Percentiles rank a stretch among this genome's conserved stretches.
Conservation (phyloP, 2,113 vertebrate genomes). For the Oplegnathus fasciatus region DNA sequence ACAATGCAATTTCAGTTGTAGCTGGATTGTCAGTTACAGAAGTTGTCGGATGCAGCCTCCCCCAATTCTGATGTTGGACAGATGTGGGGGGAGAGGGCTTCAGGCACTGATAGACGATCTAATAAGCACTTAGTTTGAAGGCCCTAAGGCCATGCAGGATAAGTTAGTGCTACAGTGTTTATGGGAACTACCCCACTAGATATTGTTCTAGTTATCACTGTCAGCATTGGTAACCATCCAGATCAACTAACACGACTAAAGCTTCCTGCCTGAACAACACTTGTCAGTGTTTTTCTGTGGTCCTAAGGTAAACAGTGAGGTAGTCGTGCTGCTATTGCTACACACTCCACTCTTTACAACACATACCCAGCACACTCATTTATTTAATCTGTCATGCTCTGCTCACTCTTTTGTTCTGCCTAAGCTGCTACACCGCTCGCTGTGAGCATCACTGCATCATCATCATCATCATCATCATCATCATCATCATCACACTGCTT, state of each 20-base stretch:
- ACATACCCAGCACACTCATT: not conserved
- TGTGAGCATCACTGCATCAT: constrained; percentile 8
- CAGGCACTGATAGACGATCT: not conserved
- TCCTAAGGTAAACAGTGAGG: not conserved
- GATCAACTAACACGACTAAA: not conserved
- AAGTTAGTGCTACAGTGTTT: not conserved
- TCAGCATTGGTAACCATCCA: not conserved
- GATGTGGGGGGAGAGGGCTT: too few relatives aligned
- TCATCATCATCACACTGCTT: constrained; percentile 9
- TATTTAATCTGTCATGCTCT: constrained; percentile 38
- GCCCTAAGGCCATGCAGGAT: not conserved
- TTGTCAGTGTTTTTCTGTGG: not conserved
- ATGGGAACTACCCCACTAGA: not conserved
- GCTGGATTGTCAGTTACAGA: not conserved
- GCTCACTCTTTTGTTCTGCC: constrained; percentile 37
- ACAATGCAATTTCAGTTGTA: not conserved
- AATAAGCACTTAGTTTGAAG: not conserved
- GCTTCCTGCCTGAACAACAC: not conserved
- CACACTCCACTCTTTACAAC: not conserved
- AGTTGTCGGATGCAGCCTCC: not conserved
- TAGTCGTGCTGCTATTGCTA: not conserved
- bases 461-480: constrained; percentile 9
- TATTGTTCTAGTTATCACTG: not conserved
- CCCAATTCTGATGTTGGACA: not conserved
- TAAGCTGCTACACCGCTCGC: constrained; percentile 15